Base-by-base conservation (phyloP, 2,797 vertebrate species). In the Pangasius larnaudii region DNA sequence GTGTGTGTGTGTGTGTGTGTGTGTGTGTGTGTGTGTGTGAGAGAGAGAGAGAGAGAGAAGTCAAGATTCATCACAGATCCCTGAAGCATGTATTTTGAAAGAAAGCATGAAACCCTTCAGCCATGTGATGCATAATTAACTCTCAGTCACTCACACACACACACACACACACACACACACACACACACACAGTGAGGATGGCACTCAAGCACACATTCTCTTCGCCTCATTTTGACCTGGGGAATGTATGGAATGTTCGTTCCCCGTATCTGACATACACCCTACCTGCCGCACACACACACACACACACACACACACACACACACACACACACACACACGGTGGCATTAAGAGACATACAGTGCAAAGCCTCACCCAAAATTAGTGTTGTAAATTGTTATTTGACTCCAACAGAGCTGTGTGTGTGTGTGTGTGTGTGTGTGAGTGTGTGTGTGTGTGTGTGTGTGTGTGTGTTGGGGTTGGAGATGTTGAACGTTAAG, bases 211-310 rank as follows among this genome's bases (percentile, higher is more conserved):
- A n/a, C 36, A 18, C 53, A 42, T 49, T 72, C 63, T 71, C 39
- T 9, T 53, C 0, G 2, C 49, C 59, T 87, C 65, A 49, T 61
- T 91, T 88, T 85, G 77, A 87, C 84, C 30, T 79, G 59, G 14
- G 86, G 91, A 90, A 91, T 90, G 84, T 91, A 49, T 56, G 86
- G 89, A 91, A 91, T 91, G 88, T 85, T 84, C 58, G 72, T 84
- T 87, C 84, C 72, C n/a, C 30, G 30, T n/a, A 24, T 85, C 0
- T 81, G 46, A 89, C 67, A 39, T 85, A 67, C 58, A 67, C 9
- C 72, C 67, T 89, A 71, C 81, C 80, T 86, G 67, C 24, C 19
- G 30, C 85, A 80, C 67, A 59, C 84, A 86, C 79, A 75, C 33
- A 75, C 67, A 82, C 36, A 86, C 79, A 75, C 46, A 75, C 67